phyloP scores from a whole-genome alignment of 2,113 vertebrate genomes.

The Pipra filicauda region DNA sequence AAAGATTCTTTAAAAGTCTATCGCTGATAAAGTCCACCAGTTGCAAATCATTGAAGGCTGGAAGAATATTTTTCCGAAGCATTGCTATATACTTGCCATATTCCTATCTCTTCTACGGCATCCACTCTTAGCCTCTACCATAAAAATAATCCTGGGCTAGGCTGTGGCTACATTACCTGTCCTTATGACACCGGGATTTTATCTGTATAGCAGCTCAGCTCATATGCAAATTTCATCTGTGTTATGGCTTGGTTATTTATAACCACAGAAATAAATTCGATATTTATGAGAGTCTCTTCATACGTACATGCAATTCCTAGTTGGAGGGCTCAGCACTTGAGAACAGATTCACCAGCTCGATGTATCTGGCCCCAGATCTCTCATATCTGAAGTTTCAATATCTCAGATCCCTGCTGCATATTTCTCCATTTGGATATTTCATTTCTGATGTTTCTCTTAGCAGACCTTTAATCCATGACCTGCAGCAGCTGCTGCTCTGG shows the following conservation, averaged over 20 bases:
- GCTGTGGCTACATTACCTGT: neutral
- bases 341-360: neutral
- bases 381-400: neutral
- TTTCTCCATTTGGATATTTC: neutral
- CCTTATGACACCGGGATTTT: neutral
- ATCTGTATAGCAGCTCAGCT: neutral
- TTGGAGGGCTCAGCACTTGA: neutral
- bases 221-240: accelerated
- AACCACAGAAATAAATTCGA: neutral
- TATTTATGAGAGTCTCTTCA: neutral
- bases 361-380: neutral
- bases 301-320: neutral
- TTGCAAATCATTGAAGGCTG: neutral
- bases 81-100: neutral
- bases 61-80: neutral
- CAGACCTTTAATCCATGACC: neutral
- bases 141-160: neutral
- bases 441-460: neutral
- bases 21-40: accelerated
- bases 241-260: neutral
- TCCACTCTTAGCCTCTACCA: neutral
- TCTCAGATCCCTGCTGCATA: neutral
- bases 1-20: neutral
- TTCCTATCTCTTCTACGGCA: neutral
- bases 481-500: neutral